phyloP scores from a whole-genome alignment of 2,888 invertebrate species.

The Conops quadrifasciatus region DNA sequence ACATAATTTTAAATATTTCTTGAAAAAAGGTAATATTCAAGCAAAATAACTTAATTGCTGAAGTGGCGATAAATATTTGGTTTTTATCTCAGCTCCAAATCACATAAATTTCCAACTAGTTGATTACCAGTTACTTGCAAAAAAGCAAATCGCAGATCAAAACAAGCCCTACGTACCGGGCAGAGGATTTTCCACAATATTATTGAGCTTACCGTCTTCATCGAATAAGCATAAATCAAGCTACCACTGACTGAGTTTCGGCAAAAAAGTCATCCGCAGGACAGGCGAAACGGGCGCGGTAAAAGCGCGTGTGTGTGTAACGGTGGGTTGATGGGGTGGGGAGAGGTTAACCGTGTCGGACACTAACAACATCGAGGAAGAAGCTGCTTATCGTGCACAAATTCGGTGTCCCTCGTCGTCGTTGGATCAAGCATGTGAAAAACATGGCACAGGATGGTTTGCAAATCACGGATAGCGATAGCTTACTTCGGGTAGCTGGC shows the following conservation, averaged over 20 bases:
- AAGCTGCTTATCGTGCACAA: conserved; percentile 34
- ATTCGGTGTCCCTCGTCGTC: conserved; percentile 29
- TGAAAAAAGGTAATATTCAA: neutral
- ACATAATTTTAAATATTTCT: no score
- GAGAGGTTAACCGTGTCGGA: neutral
- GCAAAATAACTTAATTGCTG: conserved; percentile 20
- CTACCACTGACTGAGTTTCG: neutral
- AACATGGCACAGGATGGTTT: conserved; percentile 34
- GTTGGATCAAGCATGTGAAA: conserved; percentile 29
- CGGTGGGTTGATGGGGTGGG: neutral
- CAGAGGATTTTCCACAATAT: conserved; percentile 29
- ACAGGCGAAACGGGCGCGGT: neutral
- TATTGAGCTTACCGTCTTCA: conserved; percentile 31
- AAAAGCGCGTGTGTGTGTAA: neutral
- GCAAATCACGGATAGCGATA: conserved; percentile 28
- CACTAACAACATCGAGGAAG: neutral
- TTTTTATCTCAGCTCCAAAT: conserved; percentile 24
- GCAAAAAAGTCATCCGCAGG: conserved; percentile 6
- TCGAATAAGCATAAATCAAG: conserved; percentile 36
- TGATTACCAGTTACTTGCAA: neutral
- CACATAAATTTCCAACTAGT: conserved; percentile 29
- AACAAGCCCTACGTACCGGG: conserved; percentile 13
- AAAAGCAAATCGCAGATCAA: conserved; percentile 18
- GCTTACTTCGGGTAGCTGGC: conserved; percentile 20
- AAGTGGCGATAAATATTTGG: conserved; percentile 7